Conservation (phyloP, 1,140 invertebrate genomes). For the Scaptomyza graminum region DNA sequence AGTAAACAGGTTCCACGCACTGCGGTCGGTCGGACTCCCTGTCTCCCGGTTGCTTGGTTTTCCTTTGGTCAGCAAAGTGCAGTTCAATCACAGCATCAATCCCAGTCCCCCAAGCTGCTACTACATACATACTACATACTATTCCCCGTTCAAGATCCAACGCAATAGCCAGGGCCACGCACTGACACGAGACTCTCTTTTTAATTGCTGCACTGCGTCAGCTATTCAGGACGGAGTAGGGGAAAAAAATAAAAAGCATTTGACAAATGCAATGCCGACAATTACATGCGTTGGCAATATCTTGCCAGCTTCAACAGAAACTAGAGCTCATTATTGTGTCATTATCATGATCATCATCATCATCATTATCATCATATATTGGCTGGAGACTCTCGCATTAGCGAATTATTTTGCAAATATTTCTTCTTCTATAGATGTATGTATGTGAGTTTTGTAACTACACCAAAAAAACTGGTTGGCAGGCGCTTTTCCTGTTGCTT, state of each 20-base stretch:
- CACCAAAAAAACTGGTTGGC: constrained; percentile 20
- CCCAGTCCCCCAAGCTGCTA: constrained; percentile 49
- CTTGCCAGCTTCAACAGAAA: constrained; percentile 53
- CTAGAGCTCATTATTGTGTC: constrained; percentile 74
- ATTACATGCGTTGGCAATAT: constrained; percentile 71
- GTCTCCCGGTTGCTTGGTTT: constrained; percentile 15
- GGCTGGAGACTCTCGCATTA: constrained; percentile 27
- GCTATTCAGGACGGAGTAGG: constrained; percentile 43
- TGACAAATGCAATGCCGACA: constrained; percentile 81
- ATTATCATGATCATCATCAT: constrained; percentile 38
- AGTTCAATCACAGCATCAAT: constrained; percentile 74
- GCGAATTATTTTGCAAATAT: constrained; percentile 38
- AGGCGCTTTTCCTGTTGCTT: constrained; percentile 10
- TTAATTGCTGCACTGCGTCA: constrained; percentile 79
- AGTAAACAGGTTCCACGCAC: constrained; percentile 73
- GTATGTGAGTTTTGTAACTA: constrained; percentile 5
- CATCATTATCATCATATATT: constrained; percentile 31
- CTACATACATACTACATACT: constrained; percentile 19
- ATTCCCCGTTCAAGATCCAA: constrained; percentile 46
- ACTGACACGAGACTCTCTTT: constrained; percentile 53
- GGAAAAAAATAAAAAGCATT: constrained; percentile 53
- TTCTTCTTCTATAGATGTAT: background rate
- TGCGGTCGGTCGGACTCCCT: constrained; percentile 27
- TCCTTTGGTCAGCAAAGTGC: constrained; percentile 46
- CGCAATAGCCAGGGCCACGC: constrained; percentile 40